phyloP scores from a whole-genome alignment of 2,113 vertebrate species.

The Tenebrosternarchus preto region DNA sequence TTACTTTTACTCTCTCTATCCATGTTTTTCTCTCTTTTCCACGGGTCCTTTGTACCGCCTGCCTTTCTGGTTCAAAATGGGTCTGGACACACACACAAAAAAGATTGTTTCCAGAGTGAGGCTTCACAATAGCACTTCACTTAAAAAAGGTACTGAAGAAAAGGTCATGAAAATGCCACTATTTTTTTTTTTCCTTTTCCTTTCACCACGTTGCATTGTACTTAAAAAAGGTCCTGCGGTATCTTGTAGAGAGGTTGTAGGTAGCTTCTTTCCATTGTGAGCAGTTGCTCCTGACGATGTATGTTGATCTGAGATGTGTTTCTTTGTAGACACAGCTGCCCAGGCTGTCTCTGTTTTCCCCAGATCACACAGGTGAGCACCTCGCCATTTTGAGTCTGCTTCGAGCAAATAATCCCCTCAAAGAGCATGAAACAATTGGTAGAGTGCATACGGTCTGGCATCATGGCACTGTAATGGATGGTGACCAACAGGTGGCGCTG shows the following conservation, averaged over 20 bases:
- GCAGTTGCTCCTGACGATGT: neutral
- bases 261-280: conserved; percentile 46
- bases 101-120: neutral
- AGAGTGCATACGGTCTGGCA: neutral
- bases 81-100: too few species aligned
- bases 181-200: neutral
- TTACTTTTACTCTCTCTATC: neutral
- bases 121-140: neutral
- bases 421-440: conserved; percentile 5
- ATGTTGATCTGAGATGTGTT: neutral
- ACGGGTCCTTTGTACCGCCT: neutral
- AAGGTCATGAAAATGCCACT: conserved; percentile 16
- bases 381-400: neutral
- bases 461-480: neutral
- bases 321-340: neutral
- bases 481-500: conserved; percentile 40
- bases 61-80: neutral
- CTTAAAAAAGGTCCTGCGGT: conserved; percentile 58
- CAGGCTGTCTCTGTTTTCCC: neutral
- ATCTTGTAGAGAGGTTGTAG: conserved; percentile 69
- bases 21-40: conserved; percentile 17
- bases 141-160: conserved; percentile 15
- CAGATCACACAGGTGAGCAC: conserved; percentile 1
- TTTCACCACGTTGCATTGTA: neutral
- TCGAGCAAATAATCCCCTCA: neutral